phyloP scores from a whole-genome alignment of 1,140 invertebrate species.

The Aphelinus atriplicis region DNA sequence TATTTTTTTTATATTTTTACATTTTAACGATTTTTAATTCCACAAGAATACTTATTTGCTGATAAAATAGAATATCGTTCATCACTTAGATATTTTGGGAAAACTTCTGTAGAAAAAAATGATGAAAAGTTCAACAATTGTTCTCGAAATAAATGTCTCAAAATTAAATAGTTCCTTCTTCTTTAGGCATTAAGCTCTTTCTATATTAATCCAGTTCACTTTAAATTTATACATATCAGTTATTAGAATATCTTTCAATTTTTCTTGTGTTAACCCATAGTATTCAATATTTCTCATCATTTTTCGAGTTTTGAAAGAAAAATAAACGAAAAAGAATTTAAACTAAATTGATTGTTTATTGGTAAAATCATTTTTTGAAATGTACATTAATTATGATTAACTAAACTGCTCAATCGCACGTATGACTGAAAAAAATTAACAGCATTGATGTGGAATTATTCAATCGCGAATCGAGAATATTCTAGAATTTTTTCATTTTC shows the following conservation, averaged over 20 bases:
- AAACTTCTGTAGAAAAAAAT: constrained; percentile 36
- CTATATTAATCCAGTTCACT: too few species aligned
- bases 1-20: constrained; percentile 18
- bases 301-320: constrained; percentile 56
- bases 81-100: constrained; percentile 29
- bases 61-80: constrained; percentile 40
- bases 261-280: background rate
- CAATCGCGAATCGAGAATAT: constrained; percentile 32
- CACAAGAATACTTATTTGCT: constrained; percentile 37
- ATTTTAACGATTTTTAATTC: constrained; percentile 45
- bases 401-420: constrained; percentile 46
- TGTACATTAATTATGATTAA: constrained; percentile 43
- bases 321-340: constrained; percentile 56
- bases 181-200: too few species aligned
- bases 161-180: too few species aligned
- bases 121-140: constrained; percentile 37
- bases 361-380: constrained; percentile 40
- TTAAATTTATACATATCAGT: too few species aligned
- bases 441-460: constrained; percentile 46
- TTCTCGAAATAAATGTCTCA: too few species aligned
- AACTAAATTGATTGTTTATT: constrained; percentile 45
- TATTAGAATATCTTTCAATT: background rate
- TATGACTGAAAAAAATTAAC: constrained; percentile 38
- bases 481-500: constrained; percentile 1
- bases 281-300: constrained; percentile 52